Evolutionary conservation across 2,888 invertebrate species (phyloP).

Genomic region (Mythimna impura): DNA sequence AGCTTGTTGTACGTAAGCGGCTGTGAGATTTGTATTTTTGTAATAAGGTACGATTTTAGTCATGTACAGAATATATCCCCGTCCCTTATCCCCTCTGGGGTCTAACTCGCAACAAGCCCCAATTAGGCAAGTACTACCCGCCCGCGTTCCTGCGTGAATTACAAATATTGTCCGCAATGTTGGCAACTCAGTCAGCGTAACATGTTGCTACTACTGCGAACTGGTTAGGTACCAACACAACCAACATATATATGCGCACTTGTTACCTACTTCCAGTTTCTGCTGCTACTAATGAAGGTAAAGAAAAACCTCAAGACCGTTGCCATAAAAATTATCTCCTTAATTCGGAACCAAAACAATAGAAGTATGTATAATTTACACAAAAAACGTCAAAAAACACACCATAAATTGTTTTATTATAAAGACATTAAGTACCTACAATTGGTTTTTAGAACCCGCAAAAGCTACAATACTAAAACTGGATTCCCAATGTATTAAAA

Average conservation of each 20-base stretch:
- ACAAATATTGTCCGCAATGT: slow-evolving; percentile 39
- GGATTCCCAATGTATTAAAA: neutral
- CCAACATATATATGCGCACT: neutral
- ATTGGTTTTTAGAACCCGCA: neutral
- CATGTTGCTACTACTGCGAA: slow-evolving; percentile 5
- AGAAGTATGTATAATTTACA: slow-evolving; percentile 6
- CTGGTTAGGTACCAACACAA: neutral
- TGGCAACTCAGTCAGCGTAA: slow-evolving; percentile 13
- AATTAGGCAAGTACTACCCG: slow-evolving; percentile 51
- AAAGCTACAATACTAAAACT: slow-evolving; percentile 4
- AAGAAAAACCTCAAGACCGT: slow-evolving; percentile 21
- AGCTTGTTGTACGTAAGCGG: neutral
- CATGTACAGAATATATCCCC: slow-evolving; percentile 17
- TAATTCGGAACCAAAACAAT: neutral
- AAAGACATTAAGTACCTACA: slow-evolving; percentile 2
- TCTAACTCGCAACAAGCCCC: slow-evolving; percentile 36
- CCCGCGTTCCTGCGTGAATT: slow-evolving; percentile 37
- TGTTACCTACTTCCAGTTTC: neutral
- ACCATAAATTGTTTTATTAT: slow-evolving; percentile 9
- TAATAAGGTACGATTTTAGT: slow-evolving; percentile 25
- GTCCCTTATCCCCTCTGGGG: neutral
- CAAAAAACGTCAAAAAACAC: slow-evolving; percentile 17
- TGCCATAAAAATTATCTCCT: neutral
- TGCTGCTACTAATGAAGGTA: neutral
- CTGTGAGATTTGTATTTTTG: slow-evolving; percentile 19